Conservation (phyloP, 2,797 vertebrate genomes). For the Ctenopoma multispine region DNA sequence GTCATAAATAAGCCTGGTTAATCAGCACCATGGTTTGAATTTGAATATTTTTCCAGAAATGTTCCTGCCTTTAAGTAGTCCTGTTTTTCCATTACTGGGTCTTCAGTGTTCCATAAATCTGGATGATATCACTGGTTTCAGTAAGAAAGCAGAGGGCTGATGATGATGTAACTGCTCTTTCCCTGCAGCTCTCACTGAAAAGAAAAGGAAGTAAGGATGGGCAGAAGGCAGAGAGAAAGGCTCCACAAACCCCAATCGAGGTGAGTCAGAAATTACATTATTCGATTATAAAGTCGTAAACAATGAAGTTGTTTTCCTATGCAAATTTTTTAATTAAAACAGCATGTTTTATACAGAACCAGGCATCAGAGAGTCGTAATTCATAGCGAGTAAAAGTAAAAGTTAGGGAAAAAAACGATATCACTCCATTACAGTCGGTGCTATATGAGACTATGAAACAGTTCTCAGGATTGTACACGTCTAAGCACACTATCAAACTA, state of each 20-base stretch:
- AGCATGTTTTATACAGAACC: slow-evolving; percentile 3
- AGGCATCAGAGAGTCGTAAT: not conserved
- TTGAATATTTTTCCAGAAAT: slow-evolving; percentile 33
- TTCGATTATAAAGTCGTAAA: no score
- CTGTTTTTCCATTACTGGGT: slow-evolving; percentile 42
- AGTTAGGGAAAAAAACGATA: slow-evolving; percentile 5
- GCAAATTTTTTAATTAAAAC: slow-evolving; percentile 28
- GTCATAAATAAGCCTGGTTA: slow-evolving; percentile 9
- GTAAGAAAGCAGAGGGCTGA: slow-evolving; percentile 43
- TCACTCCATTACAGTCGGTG: not conserved
- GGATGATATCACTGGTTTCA: slow-evolving; percentile 52
- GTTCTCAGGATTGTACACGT: no score
- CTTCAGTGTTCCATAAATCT: slow-evolving; percentile 38
- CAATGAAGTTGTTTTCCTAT: slow-evolving; percentile 16
- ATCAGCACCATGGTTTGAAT: slow-evolving; percentile 4
- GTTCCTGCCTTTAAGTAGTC: slow-evolving; percentile 34
- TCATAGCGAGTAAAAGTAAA: not conserved
- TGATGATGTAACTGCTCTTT: slow-evolving; percentile 72
- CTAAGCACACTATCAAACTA: not conserved
- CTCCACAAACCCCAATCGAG: slow-evolving; percentile 91
- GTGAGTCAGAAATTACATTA: slow-evolving; percentile 79
- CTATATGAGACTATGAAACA: not conserved
- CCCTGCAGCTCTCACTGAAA: slow-evolving; percentile 90
- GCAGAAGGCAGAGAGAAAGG: slow-evolving; percentile 91
- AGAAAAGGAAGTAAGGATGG: slow-evolving; percentile 95